Conservation (phyloP, 92 coral and sea anemone genomes). For the Porites lobata region DNA sequence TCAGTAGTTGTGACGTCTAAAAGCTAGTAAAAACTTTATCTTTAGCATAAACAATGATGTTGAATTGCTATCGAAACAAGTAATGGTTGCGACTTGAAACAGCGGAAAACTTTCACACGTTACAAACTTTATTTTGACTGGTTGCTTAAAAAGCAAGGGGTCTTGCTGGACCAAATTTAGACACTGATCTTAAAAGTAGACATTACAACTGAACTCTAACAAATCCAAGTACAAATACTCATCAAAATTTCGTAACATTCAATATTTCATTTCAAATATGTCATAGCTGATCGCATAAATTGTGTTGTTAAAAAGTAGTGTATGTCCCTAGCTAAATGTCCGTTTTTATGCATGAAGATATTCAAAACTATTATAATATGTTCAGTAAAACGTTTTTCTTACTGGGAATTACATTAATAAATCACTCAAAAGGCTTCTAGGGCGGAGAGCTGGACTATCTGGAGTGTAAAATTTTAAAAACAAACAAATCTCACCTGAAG, state of each 20-base stretch:
- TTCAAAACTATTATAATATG: neutral
- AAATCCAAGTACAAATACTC: slow-evolving; percentile 1
- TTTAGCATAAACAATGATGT: no score
- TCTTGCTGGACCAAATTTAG: neutral
- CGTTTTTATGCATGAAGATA: neutral
- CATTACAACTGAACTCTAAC: neutral
- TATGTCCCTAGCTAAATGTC: neutral
- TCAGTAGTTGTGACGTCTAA: neutral
- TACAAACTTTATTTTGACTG: neutral
- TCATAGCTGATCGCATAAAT: slow-evolving; percentile 18
- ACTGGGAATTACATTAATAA: no score
- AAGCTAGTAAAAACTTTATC: no score
- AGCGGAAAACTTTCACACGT: no score
- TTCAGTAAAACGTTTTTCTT: neutral
- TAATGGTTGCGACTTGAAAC: no score
- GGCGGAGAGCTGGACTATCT: neutral
- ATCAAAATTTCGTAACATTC: slow-evolving; percentile 14
- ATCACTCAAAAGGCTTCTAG: neutral
- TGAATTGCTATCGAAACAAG: no score
- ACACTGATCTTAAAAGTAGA: neutral
- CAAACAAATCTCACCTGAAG: slow-evolving; percentile 68
- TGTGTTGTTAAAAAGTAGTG: neutral
- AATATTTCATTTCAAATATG: neutral
- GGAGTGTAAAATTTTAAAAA: neutral
- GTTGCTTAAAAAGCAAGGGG: neutral